Percentiles rank a stretch among this genome's conserved stretches.
These are phyloP conservation scores for Streptopelia turtur DNA, from an alignment of 2,797 vertebrate species.

Conservation along the genomic window DNA sequence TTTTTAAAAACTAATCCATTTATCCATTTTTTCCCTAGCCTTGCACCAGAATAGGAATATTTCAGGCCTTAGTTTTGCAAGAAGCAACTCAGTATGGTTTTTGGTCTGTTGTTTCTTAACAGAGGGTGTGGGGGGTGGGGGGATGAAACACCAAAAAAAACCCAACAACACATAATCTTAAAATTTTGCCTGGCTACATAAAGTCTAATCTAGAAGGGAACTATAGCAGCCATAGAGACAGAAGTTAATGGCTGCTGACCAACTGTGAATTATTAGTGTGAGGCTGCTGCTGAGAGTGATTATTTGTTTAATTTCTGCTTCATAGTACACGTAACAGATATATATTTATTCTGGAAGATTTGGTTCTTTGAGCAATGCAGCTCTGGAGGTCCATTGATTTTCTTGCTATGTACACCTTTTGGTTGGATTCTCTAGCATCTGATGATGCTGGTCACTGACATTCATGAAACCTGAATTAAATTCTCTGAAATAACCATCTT, in stretches of 20 bases:
- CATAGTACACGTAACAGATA: neutral
- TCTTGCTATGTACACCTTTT: accelerated
- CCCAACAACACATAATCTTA: neutral
- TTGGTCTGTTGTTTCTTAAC: neutral
- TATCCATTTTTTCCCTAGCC: neutral
- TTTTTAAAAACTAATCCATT: neutral
- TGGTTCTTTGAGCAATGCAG: neutral
- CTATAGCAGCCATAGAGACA: neutral
- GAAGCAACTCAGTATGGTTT: neutral
- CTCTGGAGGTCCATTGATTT: neutral
- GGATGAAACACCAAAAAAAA: neutral
- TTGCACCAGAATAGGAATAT: neutral
- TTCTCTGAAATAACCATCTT: neutral
- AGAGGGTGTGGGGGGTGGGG: neutral
- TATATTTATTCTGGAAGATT: neutral
- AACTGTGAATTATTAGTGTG: neutral
- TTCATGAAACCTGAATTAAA: neutral
- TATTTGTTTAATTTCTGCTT: neutral
- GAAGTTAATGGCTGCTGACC: neutral
- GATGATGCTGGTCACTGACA: neutral
- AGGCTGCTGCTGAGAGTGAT: neutral
- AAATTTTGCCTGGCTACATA: neutral
- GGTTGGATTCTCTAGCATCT: neutral
- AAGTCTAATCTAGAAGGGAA: neutral
- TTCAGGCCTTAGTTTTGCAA: neutral